Base-by-base conservation (phyloP, 2,797 vertebrate genomes). In the Coreius guichenoti region DNA sequence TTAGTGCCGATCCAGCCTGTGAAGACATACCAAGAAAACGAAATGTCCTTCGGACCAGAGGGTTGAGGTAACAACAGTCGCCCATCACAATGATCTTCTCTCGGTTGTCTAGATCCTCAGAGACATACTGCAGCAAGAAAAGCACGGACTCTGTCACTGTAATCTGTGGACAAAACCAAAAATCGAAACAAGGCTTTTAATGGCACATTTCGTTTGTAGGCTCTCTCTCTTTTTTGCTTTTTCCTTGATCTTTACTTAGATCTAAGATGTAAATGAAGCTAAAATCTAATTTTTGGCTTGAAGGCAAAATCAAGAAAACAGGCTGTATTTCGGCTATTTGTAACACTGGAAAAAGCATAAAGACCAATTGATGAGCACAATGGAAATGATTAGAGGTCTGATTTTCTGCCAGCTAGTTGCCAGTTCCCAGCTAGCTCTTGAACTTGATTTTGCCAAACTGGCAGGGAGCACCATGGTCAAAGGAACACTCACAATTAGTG, bases 21-120 rank as follows among this genome's bases (percentile, higher is more conserved):
- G 6, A 45, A 51, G 67, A 86, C 94, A 81, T 96, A 98, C 97
- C 97, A 74, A 98, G 96, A 92, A 98, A 98, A 90, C 96, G 94
- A 88, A 97, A 95, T 80, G 97, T 98, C 92, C 97, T 95, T 90
- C 96, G 96, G 91, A 98, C 96, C 94, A 98, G 93, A 75, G 97
- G 97, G 89, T 98, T 98, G 91, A 98, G 96, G 68, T 98, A 98
- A 95, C 97, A 98, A 93, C 97, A 98, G 93, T 98, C 97, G 87
- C 96, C 97, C 88, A 97, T 95, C 92, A 98, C 93, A 90, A 98
- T 94, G 70, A 96, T 97, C 94, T 97, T 98, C 91, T 98, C 97
- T 86, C 97, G 96, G 92, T 97, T 97, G 90, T 98, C 97, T 91
- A 98, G 96, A 92, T 96, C 94, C 90, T 96, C 95, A 39, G 97